Evolutionary conservation across 2,888 invertebrate genomes (phyloP), one percentile per base, ranked within the genome.

Genomic region (Copidosoma aretas): DNA sequence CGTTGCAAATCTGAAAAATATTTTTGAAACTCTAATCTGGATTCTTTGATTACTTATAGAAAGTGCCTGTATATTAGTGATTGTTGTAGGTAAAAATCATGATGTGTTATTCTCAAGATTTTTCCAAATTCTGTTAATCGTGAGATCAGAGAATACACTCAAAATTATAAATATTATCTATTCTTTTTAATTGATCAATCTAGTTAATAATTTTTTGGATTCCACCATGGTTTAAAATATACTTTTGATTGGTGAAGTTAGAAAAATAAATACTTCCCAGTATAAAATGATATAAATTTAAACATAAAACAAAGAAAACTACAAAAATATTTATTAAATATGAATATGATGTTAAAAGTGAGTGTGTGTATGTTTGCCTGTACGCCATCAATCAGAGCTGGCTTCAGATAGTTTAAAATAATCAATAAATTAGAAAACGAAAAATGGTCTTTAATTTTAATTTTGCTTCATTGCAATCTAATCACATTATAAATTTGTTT

Each of bases 1-100:
- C 62, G 43, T 60, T 61, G 53, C 24, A 53, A 52, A 69, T 46
- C 67, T 21, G 46, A 52, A 60, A 49, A 66, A 24, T 57, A 60
- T 62, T 68, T 71, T 63, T 52, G 25, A 60, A 62, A 17, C 60
- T 63, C 52, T 69, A 71, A 72, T 77, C 51, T 68, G 68, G 67
- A 74, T 75, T 76, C 69, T 77, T 71, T 68, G 69, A 75, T 78
- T 80, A 78, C 75, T 80, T 76, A 79, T 82, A 81, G 82, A 80
- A 82, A 82, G 82, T 82, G 82, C 82, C 82, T 82, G 80, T 77
- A 80, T 75, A 60, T 62, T 68, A 68, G 62, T 68, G n/a, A 63
- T 66, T 71, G 53, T 71, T 68, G 58, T 68, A 65, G 49, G 43
- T 62, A 49, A 57, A 65, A 60, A 56, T 52, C 62, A n/a, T 41